A percentile compares a stretch with the other conserved stretches of the same genome.
Evolutionary conservation across 2,888 invertebrate species (phyloP).

Genomic region (Drosophila parthenogenetica): DNA sequence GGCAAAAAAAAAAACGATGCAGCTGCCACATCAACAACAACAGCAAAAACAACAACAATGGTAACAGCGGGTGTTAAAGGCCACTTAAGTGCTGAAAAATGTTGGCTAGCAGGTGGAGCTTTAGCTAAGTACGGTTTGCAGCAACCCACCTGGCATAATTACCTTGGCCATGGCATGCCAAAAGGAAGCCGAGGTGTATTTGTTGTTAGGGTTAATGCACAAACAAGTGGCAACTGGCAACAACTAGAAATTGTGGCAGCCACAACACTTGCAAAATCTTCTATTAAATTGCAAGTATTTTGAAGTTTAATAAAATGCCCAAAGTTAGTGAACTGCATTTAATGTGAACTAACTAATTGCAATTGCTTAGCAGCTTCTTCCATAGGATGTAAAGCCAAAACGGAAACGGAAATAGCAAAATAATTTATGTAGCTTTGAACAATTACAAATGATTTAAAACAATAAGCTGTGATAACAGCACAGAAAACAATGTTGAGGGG

Average conservation of each 20-base stretch:
- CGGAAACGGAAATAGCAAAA: neutral
- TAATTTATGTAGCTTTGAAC: conserved; percentile 3
- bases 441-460: neutral
- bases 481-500: neutral
- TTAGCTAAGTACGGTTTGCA: conserved; percentile 26
- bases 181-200: conserved; percentile 28
- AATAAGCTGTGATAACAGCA: neutral
- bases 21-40: conserved; percentile 33
- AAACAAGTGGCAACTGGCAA: conserved; percentile 44
- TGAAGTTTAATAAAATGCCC: conserved; percentile 9
- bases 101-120: conserved; percentile 30
- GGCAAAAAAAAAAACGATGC: conserved; percentile 40
- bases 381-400: neutral
- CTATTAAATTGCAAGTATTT: conserved; percentile 12
- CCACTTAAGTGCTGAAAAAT: conserved; percentile 77
- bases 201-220: conserved; percentile 64
- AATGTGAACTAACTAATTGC: conserved; percentile 9
- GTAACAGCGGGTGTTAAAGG: conserved; percentile 72
- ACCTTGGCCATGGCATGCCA: conserved; percentile 38
- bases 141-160: conserved; percentile 60
- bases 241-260: conserved; percentile 3
- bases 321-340: conserved; percentile 7
- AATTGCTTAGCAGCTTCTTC: neutral
- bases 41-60: conserved; percentile 17
- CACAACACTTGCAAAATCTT: conserved; percentile 5